Evolutionary conservation across 2,113 vertebrate species (phyloP), one percentile per base, ranked within the genome.

Genomic region (Ophthalmolycus amberensis): DNA sequence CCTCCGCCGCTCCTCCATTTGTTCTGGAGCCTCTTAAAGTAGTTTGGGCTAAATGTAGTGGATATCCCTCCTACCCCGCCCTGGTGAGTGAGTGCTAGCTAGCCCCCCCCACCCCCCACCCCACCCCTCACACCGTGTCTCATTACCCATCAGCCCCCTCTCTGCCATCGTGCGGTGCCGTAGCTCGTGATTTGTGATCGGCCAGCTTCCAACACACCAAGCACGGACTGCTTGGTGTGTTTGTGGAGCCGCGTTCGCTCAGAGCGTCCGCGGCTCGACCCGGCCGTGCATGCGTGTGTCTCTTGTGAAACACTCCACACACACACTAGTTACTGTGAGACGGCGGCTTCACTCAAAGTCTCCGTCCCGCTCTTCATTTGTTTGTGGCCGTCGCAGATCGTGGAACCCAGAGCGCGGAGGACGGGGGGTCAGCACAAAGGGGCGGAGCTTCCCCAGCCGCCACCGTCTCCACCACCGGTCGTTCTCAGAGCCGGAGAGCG

Each of bases 1-100:
- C 98, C 83, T 92, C 97, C n/a, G 97, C 96, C 42, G 95, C 97
- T 66, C 95, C 96, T 62, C 93, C 96, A 89, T 96, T 97, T 80
- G 97, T 96, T 77, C 97, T 98, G 92, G 97, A 99, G 94, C 98
- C 97, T 91, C 95, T 98, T 90, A 99, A 98, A 93, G 96, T 99
- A 93, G 97, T 99, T 88, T 99, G 97, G 98, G 98, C 97, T 95
- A 99, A 99, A 93, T 98, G 98, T 96, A 98, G 97, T 81, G 98
- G 97, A 90, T 99, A 97, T 92, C 97, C 98, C 62, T 99, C 97
- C 76, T 99, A 97, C 91, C 97, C 98, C 18, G 98, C 97, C 89
- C 95, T 99, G 97, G 97, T 99, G 94, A 97, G 97, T 96, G 94
- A 85, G 91, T 48, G 92, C 65, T 58, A 58, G 54, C 11, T 12